Evolutionary conservation across 2,888 invertebrate genomes (phyloP), one percentile per base, ranked within the genome.

Genomic region (Mamestra brassicae): DNA sequence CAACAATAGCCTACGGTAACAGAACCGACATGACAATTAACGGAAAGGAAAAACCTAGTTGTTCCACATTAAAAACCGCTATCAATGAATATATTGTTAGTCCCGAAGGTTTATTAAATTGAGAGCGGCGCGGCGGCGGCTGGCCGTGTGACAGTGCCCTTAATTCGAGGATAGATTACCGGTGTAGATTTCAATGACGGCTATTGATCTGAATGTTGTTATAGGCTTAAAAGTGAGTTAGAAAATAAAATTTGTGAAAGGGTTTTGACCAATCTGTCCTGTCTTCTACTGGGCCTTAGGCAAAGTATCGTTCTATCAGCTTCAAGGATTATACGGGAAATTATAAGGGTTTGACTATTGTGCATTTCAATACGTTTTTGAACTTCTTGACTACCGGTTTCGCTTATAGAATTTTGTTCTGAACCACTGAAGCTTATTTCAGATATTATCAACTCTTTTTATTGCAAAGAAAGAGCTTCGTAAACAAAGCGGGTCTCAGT

Each of bases 41-140:
- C 86, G 79, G 91, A 93, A 93, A 93, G 92, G 92, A 92, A 93
- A 91, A 91, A 90, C 87, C 87, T 89, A 87, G 85, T 88, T 87
- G 84, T 84, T 79, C 75, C 80, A 84, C 83, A 83, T 86, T 74
- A 79, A 83, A 88, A 87, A 87, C 86, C 83, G 87, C 89, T 86
- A 61, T 60, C 84, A 83, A 86, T 88, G 83, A 82, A 85, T 70
- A 68, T 75, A 80, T 80, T 81, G 74, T 82, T 79, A 68, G 71
- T 80, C 78, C 73, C 71, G 80, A 82, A 86, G 88, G 85, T 81
- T 87, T 74, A 70, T 57, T 74, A 71, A 57, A 81, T 84, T 76
- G 76, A 76, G 81, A 47, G 26, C 72, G 45, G 58, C 55, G 70
- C 76, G 42, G 26, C 72, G 45, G 58, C 55, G 70, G 58, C 65